Evolutionary conservation across 1,140 invertebrate species (phyloP).

Genomic region (Bombus affinis): DNA sequence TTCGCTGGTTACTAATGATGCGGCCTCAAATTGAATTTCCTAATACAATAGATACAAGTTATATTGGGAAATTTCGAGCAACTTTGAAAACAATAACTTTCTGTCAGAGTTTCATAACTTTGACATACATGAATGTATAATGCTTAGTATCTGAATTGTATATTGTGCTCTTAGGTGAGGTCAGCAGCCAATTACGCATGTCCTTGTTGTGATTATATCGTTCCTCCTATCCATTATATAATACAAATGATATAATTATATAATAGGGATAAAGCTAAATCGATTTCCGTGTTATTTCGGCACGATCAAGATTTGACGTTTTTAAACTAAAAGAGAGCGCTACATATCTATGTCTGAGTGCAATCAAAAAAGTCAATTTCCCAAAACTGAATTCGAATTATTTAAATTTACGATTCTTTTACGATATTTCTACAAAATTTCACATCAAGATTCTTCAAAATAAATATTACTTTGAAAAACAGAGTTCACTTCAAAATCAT

Average conservation of each 20-base stretch:
- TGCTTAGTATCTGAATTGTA: not conserved
- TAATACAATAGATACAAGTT: not conserved
- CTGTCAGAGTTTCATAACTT: not conserved
- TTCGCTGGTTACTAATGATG: not conserved
- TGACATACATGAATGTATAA: not conserved
- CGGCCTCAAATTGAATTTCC: not conserved
- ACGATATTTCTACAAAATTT: too few relatives aligned
- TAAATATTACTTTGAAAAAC: too few relatives aligned
- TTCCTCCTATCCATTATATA: too few relatives aligned
- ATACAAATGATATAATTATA: too few relatives aligned
- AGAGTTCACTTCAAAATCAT: not conserved
- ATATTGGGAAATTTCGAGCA: not conserved
- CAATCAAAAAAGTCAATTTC: not conserved
- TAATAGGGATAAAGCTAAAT: too few relatives aligned
- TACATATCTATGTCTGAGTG: not conserved
- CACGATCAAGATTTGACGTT: too few relatives aligned
- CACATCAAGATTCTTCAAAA: too few relatives aligned
- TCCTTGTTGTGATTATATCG: not conserved
- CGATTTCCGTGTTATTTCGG: too few relatives aligned
- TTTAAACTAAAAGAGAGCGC: not conserved
- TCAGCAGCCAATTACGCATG: not conserved
- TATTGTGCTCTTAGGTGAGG: not conserved
- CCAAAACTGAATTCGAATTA: not conserved
- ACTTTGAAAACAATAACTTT: slow-evolving; percentile 17
- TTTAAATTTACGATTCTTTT: too few relatives aligned